These are phyloP conservation scores for Ennomos quercinarius DNA, from an alignment of 2,888 invertebrate species.

Conservation along the genomic window DNA sequence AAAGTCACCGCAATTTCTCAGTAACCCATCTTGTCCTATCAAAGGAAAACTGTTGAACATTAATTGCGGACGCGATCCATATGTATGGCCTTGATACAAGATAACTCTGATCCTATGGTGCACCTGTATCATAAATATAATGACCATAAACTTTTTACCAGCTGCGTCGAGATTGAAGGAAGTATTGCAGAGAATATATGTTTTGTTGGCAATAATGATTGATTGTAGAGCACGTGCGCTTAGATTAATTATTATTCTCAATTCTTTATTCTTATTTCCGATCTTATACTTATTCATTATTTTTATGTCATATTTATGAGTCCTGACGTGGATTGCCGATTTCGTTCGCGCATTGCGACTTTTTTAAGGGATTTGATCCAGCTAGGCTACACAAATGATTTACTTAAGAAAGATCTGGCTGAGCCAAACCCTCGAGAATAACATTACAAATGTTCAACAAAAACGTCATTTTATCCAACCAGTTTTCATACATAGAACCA, in stretches of 20 bases:
- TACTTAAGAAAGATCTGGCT: no score
- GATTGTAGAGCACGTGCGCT: slow-evolving; percentile 6
- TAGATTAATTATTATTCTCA: neutral
- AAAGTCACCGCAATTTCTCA: neutral
- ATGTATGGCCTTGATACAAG: slow-evolving; percentile 18
- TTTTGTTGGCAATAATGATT: neutral
- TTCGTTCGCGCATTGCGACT: no score
- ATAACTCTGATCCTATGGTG: slow-evolving; percentile 7
- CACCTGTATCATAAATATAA: neutral
- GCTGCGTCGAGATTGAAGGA: neutral
- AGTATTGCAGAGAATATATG: neutral
- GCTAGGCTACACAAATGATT: no score
- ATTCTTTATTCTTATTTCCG: no score
- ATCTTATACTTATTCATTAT: no score
- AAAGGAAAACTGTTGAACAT: slow-evolving; percentile 22
- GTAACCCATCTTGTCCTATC: neutral
- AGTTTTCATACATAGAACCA: no score
- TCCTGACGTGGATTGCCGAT: no score
- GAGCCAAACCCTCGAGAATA: no score
- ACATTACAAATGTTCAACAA: no score
- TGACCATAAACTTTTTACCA: neutral
- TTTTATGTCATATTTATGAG: no score
- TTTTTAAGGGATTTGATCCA: no score
- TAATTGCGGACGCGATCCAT: slow-evolving; percentile 35
- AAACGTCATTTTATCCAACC: no score